Evolutionary conservation across 2,113 vertebrate species (phyloP).

Genomic region (Melanerpes aurifrons): DNA sequence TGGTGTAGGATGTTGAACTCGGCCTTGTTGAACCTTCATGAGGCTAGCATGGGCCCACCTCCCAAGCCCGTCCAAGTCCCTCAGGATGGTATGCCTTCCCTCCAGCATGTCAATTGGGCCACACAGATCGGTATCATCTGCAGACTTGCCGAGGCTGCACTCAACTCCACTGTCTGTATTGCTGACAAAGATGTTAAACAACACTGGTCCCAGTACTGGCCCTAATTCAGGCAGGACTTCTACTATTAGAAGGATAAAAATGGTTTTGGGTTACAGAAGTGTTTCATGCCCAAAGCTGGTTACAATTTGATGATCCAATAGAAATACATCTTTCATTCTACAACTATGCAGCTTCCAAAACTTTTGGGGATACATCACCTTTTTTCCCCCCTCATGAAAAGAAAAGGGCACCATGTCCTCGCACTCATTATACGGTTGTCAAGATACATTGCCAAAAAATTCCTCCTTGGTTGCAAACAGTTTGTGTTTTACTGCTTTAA

Average conservation of each 20-base stretch:
- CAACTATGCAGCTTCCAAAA: not conserved
- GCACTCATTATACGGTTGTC: not conserved
- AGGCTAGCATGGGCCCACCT: no score
- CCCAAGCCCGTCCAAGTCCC: no score
- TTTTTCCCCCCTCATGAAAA: not conserved
- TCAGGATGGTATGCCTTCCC: no score
- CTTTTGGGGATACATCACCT: rapidly evolving
- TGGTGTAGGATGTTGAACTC: no score
- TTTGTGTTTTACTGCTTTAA: not conserved
- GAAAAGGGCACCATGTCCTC: not conserved
- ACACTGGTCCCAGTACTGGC: no score
- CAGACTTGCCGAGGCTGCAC: no score
- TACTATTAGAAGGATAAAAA: not conserved
- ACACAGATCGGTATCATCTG: no score
- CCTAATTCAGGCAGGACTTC: not conserved
- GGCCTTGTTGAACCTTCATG: no score
- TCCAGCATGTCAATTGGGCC: no score
- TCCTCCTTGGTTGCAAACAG: not conserved
- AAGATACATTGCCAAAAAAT: not conserved
- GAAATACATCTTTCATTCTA: not conserved
- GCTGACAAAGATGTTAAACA: no score
- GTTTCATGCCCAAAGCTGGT: not conserved
- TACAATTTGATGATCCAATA: not conserved
- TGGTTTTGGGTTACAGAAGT: not conserved
- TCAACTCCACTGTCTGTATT: no score